These are phyloP conservation scores for Protonemura montana DNA, from an alignment of 2,888 invertebrate species.

Conservation along the genomic window DNA sequence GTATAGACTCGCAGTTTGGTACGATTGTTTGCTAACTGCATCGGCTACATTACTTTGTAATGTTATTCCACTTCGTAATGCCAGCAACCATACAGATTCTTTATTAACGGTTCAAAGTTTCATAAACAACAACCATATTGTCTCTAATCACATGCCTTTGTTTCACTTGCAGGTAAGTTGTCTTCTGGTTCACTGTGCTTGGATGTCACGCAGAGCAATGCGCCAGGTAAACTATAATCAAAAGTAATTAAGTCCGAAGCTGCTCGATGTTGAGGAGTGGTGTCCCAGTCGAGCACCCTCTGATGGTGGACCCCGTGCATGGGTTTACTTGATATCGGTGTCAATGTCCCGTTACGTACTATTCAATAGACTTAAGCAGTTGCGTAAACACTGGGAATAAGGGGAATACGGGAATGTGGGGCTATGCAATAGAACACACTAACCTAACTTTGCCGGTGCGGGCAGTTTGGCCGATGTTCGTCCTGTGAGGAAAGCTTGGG, in stretches of 20 bases:
- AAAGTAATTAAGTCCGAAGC: background rate
- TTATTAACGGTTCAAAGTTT: background rate
- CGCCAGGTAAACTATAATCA: too few relatives aligned
- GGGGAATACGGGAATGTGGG: too few relatives aligned
- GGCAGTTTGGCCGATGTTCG: too few relatives aligned
- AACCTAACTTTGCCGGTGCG: too few relatives aligned
- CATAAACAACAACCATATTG: background rate
- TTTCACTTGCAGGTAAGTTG: slow-evolving; percentile 19
- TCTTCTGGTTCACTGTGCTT: background rate
- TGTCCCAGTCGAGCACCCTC: background rate
- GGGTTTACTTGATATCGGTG: slow-evolving; percentile 45
- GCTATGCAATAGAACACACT: too few relatives aligned
- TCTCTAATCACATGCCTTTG: background rate
- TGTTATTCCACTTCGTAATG: background rate
- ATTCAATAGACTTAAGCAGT: slow-evolving; percentile 54
- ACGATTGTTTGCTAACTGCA: background rate
- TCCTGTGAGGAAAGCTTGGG: too few relatives aligned
- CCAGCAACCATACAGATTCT: background rate
- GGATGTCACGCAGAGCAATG: background rate
- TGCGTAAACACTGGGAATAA: slow-evolving; percentile 58
- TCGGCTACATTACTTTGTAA: too few relatives aligned
- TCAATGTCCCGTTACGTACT: slow-evolving; percentile 47
- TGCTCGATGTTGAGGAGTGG: too few relatives aligned
- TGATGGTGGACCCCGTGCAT: background rate
- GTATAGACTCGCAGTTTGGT: background rate